Evolutionary conservation across 2,113 vertebrate species (phyloP), one percentile per base, ranked within the genome.

Genomic region (Tupaia chinensis): DNA sequence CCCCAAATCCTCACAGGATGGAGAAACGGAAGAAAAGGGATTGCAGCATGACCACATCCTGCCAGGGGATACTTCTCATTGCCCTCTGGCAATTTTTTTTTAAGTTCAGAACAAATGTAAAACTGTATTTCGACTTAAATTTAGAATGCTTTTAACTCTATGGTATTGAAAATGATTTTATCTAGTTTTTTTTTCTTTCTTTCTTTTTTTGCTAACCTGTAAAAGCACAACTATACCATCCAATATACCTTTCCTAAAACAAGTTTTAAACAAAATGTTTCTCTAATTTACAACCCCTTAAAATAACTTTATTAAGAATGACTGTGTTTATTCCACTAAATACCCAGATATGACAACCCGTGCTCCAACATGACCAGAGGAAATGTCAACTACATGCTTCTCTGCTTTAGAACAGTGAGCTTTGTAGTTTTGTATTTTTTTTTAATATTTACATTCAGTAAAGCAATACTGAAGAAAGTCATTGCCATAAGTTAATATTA

Each of bases 211-310:
- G 44, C 34, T 89, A 95, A 89, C 29, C 23, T 95, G 12, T 63
- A 95, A 96, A 97, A 97, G 61, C 32, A 88, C 79, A 83, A 61
- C 53, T 12, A 0, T 68, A 61, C 17, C 19, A 65, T 19, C 23
- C 22, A 72, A 16, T 8, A 1, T 1, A 54, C 23, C n/a, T 60
- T 74, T 27, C 60, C 23, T 76, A 56, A 81, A 66, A 66, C 1
- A 87, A n/a, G 0, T 44, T 84, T 93, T 79, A 58, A 60, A 91
- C n/a, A 77, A 95, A 91, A 90, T 3, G 27, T 29, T 25, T 91
- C 1, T 60, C 34, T 86, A 15, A 34, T 8, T 93, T 93, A 91
- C 0, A 77, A 2, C 54, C 27, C 14, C 74, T 17, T 65, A 61
- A 94, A 91, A 83, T 0, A 15, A 14, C 1, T 0, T 63, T 34